Base-by-base conservation (phyloP, 2,888 invertebrate species). In the Phyto melanocephala region DNA sequence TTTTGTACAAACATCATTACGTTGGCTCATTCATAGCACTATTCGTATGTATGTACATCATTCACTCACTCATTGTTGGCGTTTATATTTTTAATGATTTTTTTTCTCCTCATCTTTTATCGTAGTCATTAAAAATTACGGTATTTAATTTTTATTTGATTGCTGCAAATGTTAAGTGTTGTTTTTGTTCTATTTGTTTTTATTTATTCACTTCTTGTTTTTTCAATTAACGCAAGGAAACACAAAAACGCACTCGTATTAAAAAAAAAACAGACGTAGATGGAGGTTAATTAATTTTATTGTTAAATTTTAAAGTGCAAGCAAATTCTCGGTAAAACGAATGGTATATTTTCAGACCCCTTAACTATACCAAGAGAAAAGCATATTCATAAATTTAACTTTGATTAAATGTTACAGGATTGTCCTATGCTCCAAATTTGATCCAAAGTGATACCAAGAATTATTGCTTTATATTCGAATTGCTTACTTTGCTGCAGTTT, bases 121-220 rank as follows among this genome's bases (percentile, higher is more conserved):
- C 17, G 52, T 28, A 37, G 58, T 68, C 60, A 76, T 76, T 68
- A 76, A 76, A 76, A 76, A 68, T 76, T 68, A 68, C 76, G 76
- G 68, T 52, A 60, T 77, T 77, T 70, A 77, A 77, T 70, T 77
- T 70, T 70, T 70, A 77, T 70, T 77, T 68, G 62, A 68, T 77
- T 68, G 77, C 77, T 62, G 42, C 42, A 70, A 68, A 70, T 70
- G 68, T 70, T 63, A 70, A 78, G 77, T 63, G 77, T 56, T 77
- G 50, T 77, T 77, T 40, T 60, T 77, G 37, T 70, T 70, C 62
- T 22, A 17, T 45, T 62, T 52, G n/a, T 17, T 45, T 52, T 54
- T 35, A 15, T 70, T 54, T 40, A 22, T 63, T 50, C 47, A 17
- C 33, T 45, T 2, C 22, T 52, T 37, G 35, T 71, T 58, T 42